Base-by-base conservation (phyloP, 2,113 vertebrate genomes). In the Platysteira castanea region DNA sequence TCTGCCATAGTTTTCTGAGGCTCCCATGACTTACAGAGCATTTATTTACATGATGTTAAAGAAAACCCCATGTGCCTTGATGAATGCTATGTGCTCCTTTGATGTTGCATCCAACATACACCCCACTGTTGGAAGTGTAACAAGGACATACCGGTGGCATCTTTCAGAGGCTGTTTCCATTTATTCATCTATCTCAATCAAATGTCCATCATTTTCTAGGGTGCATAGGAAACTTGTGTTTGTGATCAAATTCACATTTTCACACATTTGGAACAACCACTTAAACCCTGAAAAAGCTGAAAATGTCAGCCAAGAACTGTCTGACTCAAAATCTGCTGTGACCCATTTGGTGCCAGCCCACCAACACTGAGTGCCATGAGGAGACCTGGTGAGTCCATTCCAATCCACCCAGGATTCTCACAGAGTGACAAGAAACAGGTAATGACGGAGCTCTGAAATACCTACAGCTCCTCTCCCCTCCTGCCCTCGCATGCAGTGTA, bases 1-100 rank as follows among this genome's bases (percentile, higher is more conserved):
- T 80, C 54, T 68, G 67, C 83, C 60, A 84, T 47, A 91, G 85
- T 60, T 53, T 95, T 90, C 84, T 87, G 73, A 75, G 77, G 79
- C 92, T 94, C 64, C 27, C 88, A 73, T 75, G 77, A 89, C 61
- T 56, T 90, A 74, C 33, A 79, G 22, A 82, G 68, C 41, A 35
- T n/a, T 92, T 83, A 60, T 89, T 81, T 46, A 88, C 31, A 37
- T 0, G 0, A 87, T 2, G 5, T 22, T 74, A 92, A 33, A 68
- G 84, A 87, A 88, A 87, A 70, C n/a, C 35, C 30, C 33, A 15
- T 6, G 65, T 50, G 60, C 30, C 4, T 63, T 39, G 64, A 76
- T 30, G 47, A 88, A 70, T 9, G 26, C 60, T 77, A 7, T 1
- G 0, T 18, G 57, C 16, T 65, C 21, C 30, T 68, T 35, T 68